Conservation (phyloP, 2,888 invertebrate genomes). For the Pseudolycoriella hygida region DNA sequence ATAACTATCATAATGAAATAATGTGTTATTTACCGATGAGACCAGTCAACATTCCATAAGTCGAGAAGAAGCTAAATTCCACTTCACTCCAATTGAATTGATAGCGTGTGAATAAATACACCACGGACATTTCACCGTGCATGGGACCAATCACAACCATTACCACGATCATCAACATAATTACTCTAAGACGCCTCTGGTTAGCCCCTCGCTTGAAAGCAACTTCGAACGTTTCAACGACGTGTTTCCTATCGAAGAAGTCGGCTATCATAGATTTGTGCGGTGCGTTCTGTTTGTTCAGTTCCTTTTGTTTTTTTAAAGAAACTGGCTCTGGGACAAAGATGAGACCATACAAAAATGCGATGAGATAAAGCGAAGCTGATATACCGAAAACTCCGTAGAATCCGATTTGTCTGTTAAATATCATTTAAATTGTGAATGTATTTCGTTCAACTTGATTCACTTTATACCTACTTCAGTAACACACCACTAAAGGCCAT, state of each 20-base stretch:
- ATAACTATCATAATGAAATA: too few relatives aligned
- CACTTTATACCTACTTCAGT: slow-evolving; percentile 26
- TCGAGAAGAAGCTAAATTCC: slow-evolving; percentile 70
- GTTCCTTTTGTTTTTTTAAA: slow-evolving; percentile 18
- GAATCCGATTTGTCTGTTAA: slow-evolving; percentile 45
- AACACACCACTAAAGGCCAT: slow-evolving; percentile 73
- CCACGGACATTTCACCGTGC: slow-evolving; percentile 73
- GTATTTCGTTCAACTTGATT: too few relatives aligned
- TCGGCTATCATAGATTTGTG: slow-evolving; percentile 25
- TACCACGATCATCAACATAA: slow-evolving; percentile 60
- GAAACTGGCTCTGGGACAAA: slow-evolving; percentile 45
- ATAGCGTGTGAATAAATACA: slow-evolving; percentile 66
- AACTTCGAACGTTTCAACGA: slow-evolving; percentile 59
- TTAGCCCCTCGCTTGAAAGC: slow-evolving; percentile 64
- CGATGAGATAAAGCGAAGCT: slow-evolving; percentile 52
- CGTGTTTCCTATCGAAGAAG: slow-evolving; percentile 61
- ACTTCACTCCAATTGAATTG: slow-evolving; percentile 81
- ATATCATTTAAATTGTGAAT: too few relatives aligned
- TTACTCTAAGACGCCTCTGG: slow-evolving; percentile 52
- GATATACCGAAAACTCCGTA: slow-evolving; percentile 70
- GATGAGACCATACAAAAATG: slow-evolving; percentile 55
- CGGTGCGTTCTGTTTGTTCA: slow-evolving; percentile 10
- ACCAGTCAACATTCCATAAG: slow-evolving; percentile 68
- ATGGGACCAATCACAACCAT: slow-evolving; percentile 75
- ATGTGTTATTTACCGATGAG: slow-evolving; percentile 42